Evolutionary conservation across 2,797 vertebrate genomes (phyloP).

Genomic region (Adelosebastes latens): DNA sequence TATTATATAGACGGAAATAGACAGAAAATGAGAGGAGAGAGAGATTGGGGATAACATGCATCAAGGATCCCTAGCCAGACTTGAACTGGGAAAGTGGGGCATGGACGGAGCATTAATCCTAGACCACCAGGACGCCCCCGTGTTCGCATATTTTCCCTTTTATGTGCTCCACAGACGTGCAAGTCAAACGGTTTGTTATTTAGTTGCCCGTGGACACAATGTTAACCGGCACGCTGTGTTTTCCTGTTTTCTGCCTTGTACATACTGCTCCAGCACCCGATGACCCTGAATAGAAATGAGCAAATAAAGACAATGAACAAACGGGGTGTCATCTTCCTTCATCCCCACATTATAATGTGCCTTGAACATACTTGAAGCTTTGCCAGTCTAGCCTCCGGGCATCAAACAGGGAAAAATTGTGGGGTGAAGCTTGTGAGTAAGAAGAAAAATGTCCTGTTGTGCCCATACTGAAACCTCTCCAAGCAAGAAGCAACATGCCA

Average conservation of each 20-base stretch:
- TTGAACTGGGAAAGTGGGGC: background rate
- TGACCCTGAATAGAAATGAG: conserved; percentile 4
- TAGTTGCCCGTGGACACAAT: background rate
- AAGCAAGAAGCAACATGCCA: conserved; percentile 38
- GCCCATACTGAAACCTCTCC: conserved; percentile 21
- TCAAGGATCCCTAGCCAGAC: background rate
- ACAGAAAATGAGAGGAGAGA: background rate
- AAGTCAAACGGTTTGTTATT: background rate
- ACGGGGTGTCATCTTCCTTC: conserved; percentile 12
- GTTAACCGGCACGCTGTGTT: background rate
- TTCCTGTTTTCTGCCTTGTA: background rate
- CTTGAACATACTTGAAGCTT: conserved; percentile 23
- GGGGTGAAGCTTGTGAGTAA: conserved; percentile 22
- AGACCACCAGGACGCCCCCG: background rate
- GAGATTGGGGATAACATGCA: background rate
- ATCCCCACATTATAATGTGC: conserved; percentile 8
- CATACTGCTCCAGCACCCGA: background rate
- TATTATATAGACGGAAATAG: background rate
- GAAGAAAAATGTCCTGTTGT: conserved; percentile 41
- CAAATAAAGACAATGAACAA: conserved; percentile 17
- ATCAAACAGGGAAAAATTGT: conserved; percentile 5
- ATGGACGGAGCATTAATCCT: background rate
- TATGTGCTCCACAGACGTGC: background rate
- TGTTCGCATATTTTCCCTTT: background rate
- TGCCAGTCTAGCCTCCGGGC: conserved; percentile 16